Percentiles rank a stretch among this genome's conserved stretches.
Conservation (phyloP, 2,113 vertebrate species). For the Trichechus manatus region DNA sequence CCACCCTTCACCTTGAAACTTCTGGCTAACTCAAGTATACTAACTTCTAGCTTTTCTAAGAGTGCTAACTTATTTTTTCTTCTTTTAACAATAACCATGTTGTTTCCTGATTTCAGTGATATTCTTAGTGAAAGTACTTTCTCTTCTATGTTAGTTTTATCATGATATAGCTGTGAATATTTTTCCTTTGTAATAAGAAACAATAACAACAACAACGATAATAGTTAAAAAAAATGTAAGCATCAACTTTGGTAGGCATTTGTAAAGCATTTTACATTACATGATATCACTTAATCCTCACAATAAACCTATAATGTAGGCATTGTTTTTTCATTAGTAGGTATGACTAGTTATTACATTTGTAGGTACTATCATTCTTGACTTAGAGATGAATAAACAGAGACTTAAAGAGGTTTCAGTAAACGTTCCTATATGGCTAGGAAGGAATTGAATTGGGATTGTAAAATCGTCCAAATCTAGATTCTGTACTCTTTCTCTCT, state of each 20-base stretch:
- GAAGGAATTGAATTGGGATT: background rate
- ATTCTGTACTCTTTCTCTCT: background rate
- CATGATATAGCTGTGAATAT: background rate
- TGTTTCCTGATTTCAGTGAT: slow-evolving; percentile 5
- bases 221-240: background rate
- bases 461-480: background rate
- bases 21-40: background rate
- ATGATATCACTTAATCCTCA: background rate
- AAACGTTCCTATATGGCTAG: background rate
- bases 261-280: background rate
- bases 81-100: background rate
- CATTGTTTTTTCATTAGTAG: background rate
- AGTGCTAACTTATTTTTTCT: background rate
- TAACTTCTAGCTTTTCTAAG: slow-evolving; percentile 10
- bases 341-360: background rate
- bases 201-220: background rate
- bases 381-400: background rate
- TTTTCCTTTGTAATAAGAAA: background rate
- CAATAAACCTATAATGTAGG: background rate
- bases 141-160: background rate
- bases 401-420: background rate
- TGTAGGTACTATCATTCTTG: background rate
- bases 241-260: background rate
- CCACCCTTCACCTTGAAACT: background rate
- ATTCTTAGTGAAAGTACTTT: background rate